Evolutionary conservation across 2,888 invertebrate species (phyloP).

Genomic region (Bruchidius siliquastri): DNA sequence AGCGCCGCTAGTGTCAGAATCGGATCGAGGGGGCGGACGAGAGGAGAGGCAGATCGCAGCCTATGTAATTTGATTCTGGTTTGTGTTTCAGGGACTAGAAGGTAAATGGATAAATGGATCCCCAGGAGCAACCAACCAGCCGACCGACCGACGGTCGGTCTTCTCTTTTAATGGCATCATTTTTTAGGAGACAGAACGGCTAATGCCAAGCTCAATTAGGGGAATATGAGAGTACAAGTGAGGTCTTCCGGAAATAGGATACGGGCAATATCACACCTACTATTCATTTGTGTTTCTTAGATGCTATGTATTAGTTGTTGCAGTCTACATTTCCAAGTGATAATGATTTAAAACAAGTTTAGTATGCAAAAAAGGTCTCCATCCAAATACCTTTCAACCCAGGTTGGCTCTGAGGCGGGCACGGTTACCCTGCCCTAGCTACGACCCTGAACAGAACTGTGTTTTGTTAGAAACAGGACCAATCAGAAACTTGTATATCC

Average conservation of each 20-base stretch:
- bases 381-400: too few relatives aligned
- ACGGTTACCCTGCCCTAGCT: too few relatives aligned
- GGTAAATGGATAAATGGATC: background rate
- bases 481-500: too few relatives aligned
- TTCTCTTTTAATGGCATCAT: background rate
- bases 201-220: background rate
- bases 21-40: background rate
- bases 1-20: background rate
- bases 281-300: background rate
- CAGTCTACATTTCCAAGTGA: too few relatives aligned
- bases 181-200: background rate
- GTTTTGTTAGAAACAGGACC: too few relatives aligned
- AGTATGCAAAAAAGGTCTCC: too few relatives aligned
- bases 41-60: constrained; percentile 8
- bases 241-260: background rate
- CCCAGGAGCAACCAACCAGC: background rate
- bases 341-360: background rate
- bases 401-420: too few relatives aligned
- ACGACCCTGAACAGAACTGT: too few relatives aligned
- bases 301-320: background rate
- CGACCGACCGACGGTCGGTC: constrained; percentile 3
- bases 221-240: background rate
- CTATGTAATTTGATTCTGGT: constrained; percentile 26
- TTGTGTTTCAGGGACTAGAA: constrained; percentile 10
- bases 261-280: background rate